Evolutionary conservation across 2,113 vertebrate species (phyloP).

Genomic region (Rissa tridactyla): DNA sequence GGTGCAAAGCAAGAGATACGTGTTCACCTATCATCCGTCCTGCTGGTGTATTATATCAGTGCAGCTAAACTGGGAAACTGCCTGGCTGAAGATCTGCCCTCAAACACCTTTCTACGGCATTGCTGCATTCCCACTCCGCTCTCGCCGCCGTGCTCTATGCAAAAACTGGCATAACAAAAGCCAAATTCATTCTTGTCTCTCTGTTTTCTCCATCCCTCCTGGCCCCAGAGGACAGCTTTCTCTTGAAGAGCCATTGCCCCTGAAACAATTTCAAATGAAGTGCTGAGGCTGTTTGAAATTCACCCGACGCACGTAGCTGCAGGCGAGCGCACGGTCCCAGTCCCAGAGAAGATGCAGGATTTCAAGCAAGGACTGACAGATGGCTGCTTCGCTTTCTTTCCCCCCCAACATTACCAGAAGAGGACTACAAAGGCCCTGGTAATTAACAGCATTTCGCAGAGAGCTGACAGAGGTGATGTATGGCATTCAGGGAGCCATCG

Average conservation of each 20-base stretch:
- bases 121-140: neutral
- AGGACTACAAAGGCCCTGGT: neutral
- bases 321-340: neutral
- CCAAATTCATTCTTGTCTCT: neutral
- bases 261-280: neutral
- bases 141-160: neutral
- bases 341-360: neutral
- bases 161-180: neutral
- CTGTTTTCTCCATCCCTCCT: neutral
- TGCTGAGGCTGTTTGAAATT: neutral
- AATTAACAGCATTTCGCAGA: neutral
- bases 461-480: neutral
- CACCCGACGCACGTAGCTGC: neutral
- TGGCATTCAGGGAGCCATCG: rapidly evolving
- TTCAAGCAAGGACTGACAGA: neutral
- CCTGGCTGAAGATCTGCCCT: neutral
- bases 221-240: neutral
- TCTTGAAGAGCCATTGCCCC: neutral
- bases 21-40: neutral
- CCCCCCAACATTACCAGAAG: neutral
- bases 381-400: neutral
- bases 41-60: neutral
- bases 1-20: neutral
- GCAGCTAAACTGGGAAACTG: neutral
- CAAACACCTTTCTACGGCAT: neutral